Conservation (phyloP, 2,797 vertebrate species). For the Arnoldichthys spilopterus region DNA sequence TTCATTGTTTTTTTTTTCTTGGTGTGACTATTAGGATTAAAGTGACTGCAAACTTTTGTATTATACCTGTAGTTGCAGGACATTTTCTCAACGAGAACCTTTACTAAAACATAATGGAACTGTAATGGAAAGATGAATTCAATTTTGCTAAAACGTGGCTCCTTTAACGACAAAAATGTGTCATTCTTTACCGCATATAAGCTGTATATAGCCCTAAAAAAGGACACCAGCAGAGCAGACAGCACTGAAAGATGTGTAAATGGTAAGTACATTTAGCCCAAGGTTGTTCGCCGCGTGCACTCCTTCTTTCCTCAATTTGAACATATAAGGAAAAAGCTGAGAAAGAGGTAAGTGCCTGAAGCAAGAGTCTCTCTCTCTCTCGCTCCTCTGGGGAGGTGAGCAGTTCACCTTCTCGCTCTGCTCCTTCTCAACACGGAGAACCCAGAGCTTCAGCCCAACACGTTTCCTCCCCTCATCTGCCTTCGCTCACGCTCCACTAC, state of each 20-base stretch:
- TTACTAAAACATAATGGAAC: background rate
- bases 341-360: slow-evolving; percentile 9
- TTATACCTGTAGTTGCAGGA: background rate
- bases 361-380: slow-evolving; percentile 12
- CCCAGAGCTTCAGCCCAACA: slow-evolving; percentile 44
- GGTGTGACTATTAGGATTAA: too few species aligned
- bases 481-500: slow-evolving; percentile 76
- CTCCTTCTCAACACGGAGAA: slow-evolving; percentile 52
- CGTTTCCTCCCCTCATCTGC: slow-evolving; percentile 70
- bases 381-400: slow-evolving; percentile 32
- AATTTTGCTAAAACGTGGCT: too few species aligned
- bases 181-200: background rate
- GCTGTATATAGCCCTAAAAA: background rate
- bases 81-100: background rate
- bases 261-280: background rate
- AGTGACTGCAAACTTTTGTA: background rate
- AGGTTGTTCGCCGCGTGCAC: background rate
- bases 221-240: background rate
- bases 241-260: background rate
- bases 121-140: background rate
- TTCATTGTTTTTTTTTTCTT: too few species aligned
- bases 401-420: slow-evolving; percentile 32
- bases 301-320: slow-evolving; percentile 21
- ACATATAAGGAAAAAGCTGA: slow-evolving; percentile 32
- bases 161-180: too few species aligned